Percentiles rank a stretch among this genome's conserved stretches.
Evolutionary conservation across 2,888 invertebrate genomes (phyloP).

Genomic region (Chymomyza caudatula): DNA sequence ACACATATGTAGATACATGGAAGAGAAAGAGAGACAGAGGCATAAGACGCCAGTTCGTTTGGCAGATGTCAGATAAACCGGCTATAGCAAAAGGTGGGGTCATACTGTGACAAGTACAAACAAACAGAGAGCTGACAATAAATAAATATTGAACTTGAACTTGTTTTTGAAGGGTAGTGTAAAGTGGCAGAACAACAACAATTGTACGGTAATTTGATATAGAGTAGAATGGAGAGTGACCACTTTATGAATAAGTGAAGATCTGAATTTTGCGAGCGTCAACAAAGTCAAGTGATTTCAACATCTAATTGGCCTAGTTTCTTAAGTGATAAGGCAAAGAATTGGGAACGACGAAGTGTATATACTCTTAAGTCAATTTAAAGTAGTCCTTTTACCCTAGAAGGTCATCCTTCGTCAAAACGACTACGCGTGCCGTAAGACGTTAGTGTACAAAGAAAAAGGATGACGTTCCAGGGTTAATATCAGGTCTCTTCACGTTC

Average conservation of each 20-base stretch:
- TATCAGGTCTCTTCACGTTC: too few species aligned
- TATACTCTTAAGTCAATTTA: too few species aligned
- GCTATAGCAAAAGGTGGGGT: not conserved
- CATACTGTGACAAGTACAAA: not conserved
- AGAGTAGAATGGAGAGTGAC: not conserved
- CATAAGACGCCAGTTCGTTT: not conserved
- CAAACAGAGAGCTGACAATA: not conserved
- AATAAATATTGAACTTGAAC: not conserved
- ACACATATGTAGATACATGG: not conserved
- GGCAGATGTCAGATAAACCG: not conserved
- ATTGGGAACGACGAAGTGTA: not conserved
- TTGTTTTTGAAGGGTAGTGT: not conserved
- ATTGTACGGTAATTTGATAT: not conserved
- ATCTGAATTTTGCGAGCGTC: not conserved
- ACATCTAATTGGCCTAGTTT: not conserved
- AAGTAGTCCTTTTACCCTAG: too few species aligned
- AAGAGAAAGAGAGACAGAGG: not conserved
- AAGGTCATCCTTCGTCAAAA: too few species aligned
- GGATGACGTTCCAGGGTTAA: too few species aligned
- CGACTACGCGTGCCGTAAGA: too few species aligned
- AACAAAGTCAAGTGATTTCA: not conserved
- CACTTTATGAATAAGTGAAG: not conserved
- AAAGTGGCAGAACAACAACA: not conserved
- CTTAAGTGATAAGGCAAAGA: too few species aligned
- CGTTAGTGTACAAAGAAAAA: too few species aligned